A percentile compares a stretch with the other conserved stretches of the same genome.
These are phyloP conservation scores for Notechis scutatus DNA, from an alignment of 2,113 vertebrate genomes.

Conservation along the genomic window DNA sequence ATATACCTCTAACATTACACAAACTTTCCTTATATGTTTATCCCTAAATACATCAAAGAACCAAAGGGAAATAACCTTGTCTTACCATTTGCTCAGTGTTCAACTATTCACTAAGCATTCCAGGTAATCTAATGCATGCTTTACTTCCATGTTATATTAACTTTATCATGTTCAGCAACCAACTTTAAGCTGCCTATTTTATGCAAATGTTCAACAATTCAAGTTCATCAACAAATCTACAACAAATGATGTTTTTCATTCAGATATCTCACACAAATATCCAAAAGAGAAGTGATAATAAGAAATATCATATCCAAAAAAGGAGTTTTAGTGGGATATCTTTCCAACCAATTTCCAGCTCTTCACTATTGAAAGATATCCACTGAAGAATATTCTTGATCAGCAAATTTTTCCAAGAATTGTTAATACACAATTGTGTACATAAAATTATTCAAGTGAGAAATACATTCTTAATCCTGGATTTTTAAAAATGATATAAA, in stretches of 20 bases:
- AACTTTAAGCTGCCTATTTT: neutral
- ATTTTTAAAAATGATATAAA: neutral
- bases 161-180: neutral
- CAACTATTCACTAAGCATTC: neutral
- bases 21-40: neutral
- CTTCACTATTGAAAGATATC: neutral
- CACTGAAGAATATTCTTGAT: neutral
- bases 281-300: neutral
- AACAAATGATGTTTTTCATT: neutral
- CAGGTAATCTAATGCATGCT: neutral
- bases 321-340: neutral
- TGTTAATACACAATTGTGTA: neutral
- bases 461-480: neutral
- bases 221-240: neutral
- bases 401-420: neutral
- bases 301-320: neutral
- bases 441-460: neutral
- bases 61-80: neutral
- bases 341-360: neutral
- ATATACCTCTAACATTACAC: neutral
- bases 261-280: neutral
- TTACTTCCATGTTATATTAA: neutral
- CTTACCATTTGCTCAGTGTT: neutral
- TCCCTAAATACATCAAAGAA: neutral
- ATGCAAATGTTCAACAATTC: neutral